Base-by-base conservation (phyloP, 1,140 invertebrate genomes). In the Phenacoccus solenopsis region DNA sequence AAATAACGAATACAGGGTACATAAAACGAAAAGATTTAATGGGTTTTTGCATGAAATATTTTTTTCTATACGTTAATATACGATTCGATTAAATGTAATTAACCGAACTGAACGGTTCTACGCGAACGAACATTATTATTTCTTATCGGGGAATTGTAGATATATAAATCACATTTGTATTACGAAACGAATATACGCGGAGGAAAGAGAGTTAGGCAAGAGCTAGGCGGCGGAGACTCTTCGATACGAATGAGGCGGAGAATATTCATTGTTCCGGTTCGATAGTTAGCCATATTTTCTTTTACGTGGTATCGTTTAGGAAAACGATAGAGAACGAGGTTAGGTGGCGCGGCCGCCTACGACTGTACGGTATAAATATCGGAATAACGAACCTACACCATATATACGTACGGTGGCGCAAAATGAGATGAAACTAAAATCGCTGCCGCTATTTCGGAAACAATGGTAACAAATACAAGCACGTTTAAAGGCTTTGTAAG, bases 151-250 rank as follows among this genome's bases (percentile, higher is more conserved):
- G 38, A 49, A 49, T 49, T 49, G 38, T 49, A n/a, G 38, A 9
- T 49, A 49, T 49, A 49, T 49, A 49, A 49, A 49, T 49, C 38
- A 49, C 38, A 49, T 49, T 49, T 49, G 38, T 49, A 49, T n/a
- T 9, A 49, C 38, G 38, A 49, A 49, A 49, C 12, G 38, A 49
- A 49, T 49, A 49, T 49, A n/a, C n/a, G n/a, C n/a, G 38, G 38
- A n/a, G n/a, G 38, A 49, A 49, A 49, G 20, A 49, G 38, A 49
- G 38, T 16, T n/a, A 49, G 12, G 20, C 38, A 49, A 49, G 20
- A 16, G 38, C 38, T 49, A 49, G 38, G 38, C n/a, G n/a, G n/a
- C n/a, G 20, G 30, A 32, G 38, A 49, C 38, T 49, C 38, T 49
- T 49, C 38, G 38, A 49, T 49, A 49, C 12, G 38, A 49, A 49